phyloP scores from a whole-genome alignment of 2,888 invertebrate species.

The Rhamnusium bicolor region DNA sequence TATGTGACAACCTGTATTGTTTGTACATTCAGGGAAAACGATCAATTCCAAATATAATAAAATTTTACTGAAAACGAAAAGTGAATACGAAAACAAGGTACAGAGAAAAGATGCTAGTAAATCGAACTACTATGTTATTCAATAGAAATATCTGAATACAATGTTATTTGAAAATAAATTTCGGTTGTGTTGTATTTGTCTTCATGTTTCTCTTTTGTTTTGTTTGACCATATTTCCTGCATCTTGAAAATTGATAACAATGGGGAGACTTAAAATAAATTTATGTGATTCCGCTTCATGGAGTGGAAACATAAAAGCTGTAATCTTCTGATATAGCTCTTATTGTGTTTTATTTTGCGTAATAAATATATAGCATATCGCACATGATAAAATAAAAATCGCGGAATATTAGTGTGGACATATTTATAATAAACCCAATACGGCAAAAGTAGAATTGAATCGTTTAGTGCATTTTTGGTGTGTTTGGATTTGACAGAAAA shows the following conservation, averaged over 20 bases:
- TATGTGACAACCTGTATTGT: no score
- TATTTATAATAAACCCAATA: neutral
- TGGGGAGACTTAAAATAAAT: constrained; percentile 42
- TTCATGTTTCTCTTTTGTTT: constrained; percentile 21
- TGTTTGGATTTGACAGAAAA: no score
- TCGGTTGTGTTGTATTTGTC: constrained; percentile 8
- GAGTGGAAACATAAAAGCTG: constrained; percentile 38
- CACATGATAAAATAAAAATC: neutral
- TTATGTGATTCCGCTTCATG: constrained; percentile 38
- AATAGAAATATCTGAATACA: constrained; percentile 24
- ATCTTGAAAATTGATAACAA: constrained; percentile 44
- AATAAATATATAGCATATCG: constrained; percentile 19
- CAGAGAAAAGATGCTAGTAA: neutral
- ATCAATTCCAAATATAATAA: neutral
- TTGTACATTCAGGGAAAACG: neutral
- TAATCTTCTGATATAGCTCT: constrained; percentile 45
- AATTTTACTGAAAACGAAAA: constrained; percentile 1
- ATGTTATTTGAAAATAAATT: constrained; percentile 4
- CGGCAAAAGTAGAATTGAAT: neutral
- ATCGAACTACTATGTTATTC: constrained; percentile 42
- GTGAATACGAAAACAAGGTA: constrained; percentile 1
- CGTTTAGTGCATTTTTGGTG: no score
- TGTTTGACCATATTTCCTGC: constrained; percentile 45
- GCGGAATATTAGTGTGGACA: neutral
- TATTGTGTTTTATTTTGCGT: constrained; percentile 34